A percentile compares a stretch with the other conserved stretches of the same genome.
Conservation (phyloP, 2,888 invertebrate genomes). For the Acleris laterana region DNA sequence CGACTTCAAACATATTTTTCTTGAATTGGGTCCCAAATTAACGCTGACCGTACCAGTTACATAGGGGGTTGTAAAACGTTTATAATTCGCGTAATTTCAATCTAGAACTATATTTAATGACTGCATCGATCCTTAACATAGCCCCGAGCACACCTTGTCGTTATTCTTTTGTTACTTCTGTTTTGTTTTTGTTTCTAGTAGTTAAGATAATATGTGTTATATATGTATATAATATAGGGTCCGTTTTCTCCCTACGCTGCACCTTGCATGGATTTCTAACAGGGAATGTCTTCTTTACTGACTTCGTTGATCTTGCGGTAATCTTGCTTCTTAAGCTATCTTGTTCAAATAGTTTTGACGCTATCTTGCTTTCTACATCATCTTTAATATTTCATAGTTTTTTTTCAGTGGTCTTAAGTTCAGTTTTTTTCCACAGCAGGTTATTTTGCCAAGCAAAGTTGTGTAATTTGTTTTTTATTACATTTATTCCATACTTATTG, state of each 20-base stretch:
- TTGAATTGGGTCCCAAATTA: no score
- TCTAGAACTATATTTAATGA: background rate
- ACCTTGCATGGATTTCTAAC: conserved; percentile 72
- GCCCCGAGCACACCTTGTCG: background rate
- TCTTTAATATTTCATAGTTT: background rate
- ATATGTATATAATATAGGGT: conserved; percentile 38
- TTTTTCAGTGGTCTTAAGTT: background rate
- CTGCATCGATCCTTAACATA: background rate
- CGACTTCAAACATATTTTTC: no score
- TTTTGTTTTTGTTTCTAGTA: background rate
- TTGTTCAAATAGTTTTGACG: conserved; percentile 9
- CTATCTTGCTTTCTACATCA: background rate
- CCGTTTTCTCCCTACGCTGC: conserved; percentile 65
- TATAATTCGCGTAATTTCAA: no score
- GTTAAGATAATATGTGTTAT: conserved; percentile 11
- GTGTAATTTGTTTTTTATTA: no score
- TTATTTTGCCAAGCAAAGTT: background rate
- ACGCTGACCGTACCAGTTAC: no score
- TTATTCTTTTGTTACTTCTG: background rate
- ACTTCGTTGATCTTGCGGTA: conserved; percentile 36
- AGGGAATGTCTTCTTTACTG: conserved; percentile 70
- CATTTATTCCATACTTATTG: no score
- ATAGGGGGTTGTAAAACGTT: no score
- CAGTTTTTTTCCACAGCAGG: background rate
- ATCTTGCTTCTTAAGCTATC: background rate